These are phyloP conservation scores for Margarornis squamiger DNA, from an alignment of 2,797 vertebrate genomes.

Conservation along the genomic window DNA sequence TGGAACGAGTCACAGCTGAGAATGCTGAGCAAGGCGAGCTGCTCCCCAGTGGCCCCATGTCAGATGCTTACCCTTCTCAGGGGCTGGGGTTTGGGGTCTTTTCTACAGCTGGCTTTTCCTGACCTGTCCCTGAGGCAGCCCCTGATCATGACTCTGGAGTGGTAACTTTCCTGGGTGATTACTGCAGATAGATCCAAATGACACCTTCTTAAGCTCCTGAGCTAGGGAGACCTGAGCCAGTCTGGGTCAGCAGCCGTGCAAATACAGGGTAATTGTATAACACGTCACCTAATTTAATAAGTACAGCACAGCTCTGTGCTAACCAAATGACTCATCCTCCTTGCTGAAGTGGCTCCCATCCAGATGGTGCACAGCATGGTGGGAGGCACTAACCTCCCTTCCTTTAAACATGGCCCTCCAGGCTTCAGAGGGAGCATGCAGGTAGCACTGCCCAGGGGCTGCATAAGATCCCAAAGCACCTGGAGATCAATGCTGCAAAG, in stretches of 20 bases:
- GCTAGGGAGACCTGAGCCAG: not conserved
- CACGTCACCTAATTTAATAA: not conserved
- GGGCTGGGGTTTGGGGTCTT: not conserved
- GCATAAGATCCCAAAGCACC: not conserved
- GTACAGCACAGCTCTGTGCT: not conserved
- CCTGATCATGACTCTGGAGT: fast-evolving
- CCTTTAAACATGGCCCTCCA: not conserved
- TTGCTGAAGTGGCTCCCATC: not conserved
- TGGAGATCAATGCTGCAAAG: not conserved
- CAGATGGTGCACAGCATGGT: not conserved
- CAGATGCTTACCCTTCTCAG: fast-evolving
- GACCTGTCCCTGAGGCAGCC: not conserved
- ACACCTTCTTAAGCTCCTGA: not conserved
- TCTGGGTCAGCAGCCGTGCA: not conserved
- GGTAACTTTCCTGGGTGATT: not conserved
- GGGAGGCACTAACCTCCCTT: not conserved
- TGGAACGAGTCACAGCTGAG: slow-evolving; percentile 45
- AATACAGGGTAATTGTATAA: not conserved
- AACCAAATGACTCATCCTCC: not conserved
- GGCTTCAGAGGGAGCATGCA: not conserved
- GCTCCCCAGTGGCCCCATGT: not conserved
- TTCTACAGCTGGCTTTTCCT: not conserved
- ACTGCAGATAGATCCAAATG: not conserved
- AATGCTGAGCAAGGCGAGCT: not conserved
- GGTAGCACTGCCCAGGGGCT: not conserved